Evolutionary conservation across 2,797 vertebrate species (phyloP).

Genomic region (Crypturellus tataupa): DNA sequence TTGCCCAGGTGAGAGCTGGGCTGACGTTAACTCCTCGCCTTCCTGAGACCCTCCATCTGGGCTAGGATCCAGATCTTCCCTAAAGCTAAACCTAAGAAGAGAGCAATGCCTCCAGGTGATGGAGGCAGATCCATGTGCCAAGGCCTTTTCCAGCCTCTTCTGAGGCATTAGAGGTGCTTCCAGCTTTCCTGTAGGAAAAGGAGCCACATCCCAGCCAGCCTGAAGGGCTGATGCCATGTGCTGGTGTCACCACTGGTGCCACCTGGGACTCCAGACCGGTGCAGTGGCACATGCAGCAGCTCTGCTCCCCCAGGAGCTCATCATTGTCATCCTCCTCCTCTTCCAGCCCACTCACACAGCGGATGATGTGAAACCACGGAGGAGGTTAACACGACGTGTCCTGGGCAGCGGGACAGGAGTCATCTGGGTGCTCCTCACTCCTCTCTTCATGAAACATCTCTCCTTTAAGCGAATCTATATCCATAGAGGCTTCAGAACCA

Average conservation of each 20-base stretch:
- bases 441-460: background rate
- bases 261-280: too few relatives aligned
- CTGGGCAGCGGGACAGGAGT: background rate
- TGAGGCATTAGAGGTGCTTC: background rate
- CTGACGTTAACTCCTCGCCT: background rate
- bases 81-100: background rate
- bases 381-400: too few relatives aligned
- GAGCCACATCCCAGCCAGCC: too few relatives aligned
- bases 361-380: too few relatives aligned
- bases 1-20: background rate
- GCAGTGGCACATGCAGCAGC: too few relatives aligned
- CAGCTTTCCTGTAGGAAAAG: background rate
- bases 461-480: background rate
- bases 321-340: too few relatives aligned
- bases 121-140: too few relatives aligned
- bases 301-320: too few relatives aligned
- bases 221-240: too few relatives aligned
- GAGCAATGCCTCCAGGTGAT: background rate
- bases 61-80: background rate
- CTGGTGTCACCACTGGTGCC: too few relatives aligned
- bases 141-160: background rate
- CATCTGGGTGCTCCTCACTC: background rate
- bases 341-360: too few relatives aligned
- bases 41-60: background rate
- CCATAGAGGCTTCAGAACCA: background rate